Base-by-base conservation (phyloP, 2,888 invertebrate species). In the Amiota minor region DNA sequence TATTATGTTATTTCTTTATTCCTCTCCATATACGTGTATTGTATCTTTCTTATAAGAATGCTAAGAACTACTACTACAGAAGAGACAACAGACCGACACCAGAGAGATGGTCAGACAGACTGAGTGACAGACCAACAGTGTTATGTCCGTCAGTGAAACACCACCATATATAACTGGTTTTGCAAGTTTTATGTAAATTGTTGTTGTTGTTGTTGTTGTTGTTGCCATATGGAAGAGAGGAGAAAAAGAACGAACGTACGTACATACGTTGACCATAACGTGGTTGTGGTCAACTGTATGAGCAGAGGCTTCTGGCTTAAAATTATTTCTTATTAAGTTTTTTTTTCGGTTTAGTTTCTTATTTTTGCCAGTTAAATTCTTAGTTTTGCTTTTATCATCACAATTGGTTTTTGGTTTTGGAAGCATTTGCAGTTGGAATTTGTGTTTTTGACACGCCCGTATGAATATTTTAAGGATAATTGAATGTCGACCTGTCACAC, bases 161-260 rank as follows among this genome's bases (percentile, higher is more conserved):
- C 75, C 9, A 78, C 75, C 65, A 70, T 6, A 35, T 6, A 77
- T 83, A 85, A 87, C 87, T 78, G 87, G 87, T 87, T 87, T 81
- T 79, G 84, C 82, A 80, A 81, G 83, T 87, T 88, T 86, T 84
- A 88, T 88, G 87, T 88, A 87, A 88, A 87, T 88, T 80, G 83
- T 78, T 16, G 53, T 11, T 16, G 53, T 53, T 14, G 16, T 56
- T 18, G 55, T n/a, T 35, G 23, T 23, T 23, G 1, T 23, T 23
- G 35, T 59, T 78, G 82, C 80, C 83, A 77, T 76, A 77, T 80
- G 83, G 35, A 77, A 79, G 75, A 59, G 18, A 59, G 18, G 20
- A 16, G 59, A 59, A 20, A 59, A 59, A 59, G 59, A 59, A 59
- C 18, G 10, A 16, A 59, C n/a, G 59, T n/a, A 18, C 59, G 2